Evolutionary conservation across 2,888 invertebrate species (phyloP).

Genomic region (Laothoe populi): DNA sequence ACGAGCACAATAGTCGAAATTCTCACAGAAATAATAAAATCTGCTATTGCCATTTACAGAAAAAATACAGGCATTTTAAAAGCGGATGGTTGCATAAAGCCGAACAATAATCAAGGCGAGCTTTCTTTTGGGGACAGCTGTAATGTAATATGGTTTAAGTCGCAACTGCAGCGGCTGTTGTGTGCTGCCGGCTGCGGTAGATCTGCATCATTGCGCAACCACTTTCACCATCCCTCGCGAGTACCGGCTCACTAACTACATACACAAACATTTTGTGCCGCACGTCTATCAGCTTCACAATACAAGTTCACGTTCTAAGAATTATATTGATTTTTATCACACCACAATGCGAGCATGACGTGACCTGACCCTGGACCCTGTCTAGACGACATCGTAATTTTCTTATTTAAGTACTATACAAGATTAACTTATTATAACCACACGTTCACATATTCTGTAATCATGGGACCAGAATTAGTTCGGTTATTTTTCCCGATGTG

Average conservation of each 20-base stretch:
- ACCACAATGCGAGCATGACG: no score
- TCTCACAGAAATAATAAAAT: neutral
- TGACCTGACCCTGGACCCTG: no score
- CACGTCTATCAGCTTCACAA: slow-evolving; percentile 21
- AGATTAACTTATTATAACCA: no score
- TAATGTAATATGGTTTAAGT: slow-evolving; percentile 40
- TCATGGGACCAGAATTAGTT: no score
- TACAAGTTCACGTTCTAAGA: neutral
- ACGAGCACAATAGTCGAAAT: neutral
- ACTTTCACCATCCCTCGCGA: slow-evolving; percentile 72
- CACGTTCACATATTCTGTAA: no score
- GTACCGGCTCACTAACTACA: slow-evolving; percentile 44
- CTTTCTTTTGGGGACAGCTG: slow-evolving; percentile 32
- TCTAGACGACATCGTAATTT: no score
- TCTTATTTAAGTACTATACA: no score
- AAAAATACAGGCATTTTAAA: slow-evolving; percentile 1
- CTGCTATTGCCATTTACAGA: neutral
- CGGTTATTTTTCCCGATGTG: no score
- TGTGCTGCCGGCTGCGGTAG: slow-evolving; percentile 51
- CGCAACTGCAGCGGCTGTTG: slow-evolving; percentile 51
- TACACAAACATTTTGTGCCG: slow-evolving; percentile 42
- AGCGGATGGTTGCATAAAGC: neutral
- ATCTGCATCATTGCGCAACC: slow-evolving; percentile 74
- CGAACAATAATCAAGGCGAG: slow-evolving; percentile 24
- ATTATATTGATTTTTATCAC: neutral